Conservation (phyloP, 2,797 vertebrate species). For the Eulemur mongoz region DNA sequence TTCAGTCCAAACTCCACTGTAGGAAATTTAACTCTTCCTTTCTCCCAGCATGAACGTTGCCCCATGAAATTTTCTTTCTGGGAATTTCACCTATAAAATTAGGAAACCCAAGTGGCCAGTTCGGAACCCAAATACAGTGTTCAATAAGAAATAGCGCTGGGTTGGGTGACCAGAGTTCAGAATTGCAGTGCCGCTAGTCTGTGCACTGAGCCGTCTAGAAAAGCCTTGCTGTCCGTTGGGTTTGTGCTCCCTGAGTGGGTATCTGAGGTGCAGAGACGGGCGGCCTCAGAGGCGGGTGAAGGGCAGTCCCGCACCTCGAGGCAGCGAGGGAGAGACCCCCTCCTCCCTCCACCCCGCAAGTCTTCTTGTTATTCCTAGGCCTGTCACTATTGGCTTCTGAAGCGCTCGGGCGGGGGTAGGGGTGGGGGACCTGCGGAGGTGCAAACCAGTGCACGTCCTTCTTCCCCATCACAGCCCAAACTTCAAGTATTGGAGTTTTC, state of each 20-base stretch:
- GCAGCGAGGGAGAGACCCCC: not conserved
- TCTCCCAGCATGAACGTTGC: not conserved
- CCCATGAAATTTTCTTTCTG: not conserved
- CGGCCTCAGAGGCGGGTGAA: not conserved
- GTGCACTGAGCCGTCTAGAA: not conserved
- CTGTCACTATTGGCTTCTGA: not conserved
- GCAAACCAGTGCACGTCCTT: not conserved
- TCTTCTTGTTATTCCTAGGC: not conserved
- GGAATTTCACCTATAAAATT: conserved; percentile 25
- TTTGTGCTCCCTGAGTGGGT: not conserved
- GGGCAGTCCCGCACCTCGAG: not conserved
- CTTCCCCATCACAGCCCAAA: not conserved
- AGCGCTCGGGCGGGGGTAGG: rapidly evolving
- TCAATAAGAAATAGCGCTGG: not conserved
- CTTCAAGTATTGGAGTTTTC: not conserved
- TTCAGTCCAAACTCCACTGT: not conserved
- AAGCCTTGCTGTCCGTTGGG: rapidly evolving
- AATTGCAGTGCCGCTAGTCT: not conserved
- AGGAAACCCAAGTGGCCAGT: not conserved
- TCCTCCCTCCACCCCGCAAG: rapidly evolving
- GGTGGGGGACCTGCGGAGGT: too few species aligned
- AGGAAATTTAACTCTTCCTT: not conserved
- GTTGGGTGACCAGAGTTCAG: not conserved
- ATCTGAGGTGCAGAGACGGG: not conserved
- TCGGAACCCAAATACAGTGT: not conserved